Percentiles rank a stretch among this genome's conserved stretches.
Conservation (phyloP, 92 coral and sea anemone genomes). For the Heteractis magnifica region DNA sequence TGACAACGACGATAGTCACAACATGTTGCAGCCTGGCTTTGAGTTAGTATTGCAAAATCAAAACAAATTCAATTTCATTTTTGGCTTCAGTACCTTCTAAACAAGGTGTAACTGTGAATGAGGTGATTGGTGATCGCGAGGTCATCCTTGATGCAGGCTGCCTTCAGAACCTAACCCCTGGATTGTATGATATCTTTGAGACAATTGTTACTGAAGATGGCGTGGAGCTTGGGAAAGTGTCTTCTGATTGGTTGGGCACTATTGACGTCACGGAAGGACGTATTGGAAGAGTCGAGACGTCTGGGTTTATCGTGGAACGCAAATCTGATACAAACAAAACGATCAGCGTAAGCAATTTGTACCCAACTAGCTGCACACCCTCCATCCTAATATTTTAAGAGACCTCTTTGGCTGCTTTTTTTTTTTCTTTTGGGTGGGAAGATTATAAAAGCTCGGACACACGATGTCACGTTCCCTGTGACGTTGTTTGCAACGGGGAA, state of each 20-base stretch:
- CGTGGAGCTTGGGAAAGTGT: neutral
- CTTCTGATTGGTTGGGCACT: slow-evolving; percentile 10
- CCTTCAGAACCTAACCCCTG: slow-evolving; percentile 8
- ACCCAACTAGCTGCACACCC: neutral
- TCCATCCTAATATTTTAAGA: too few relatives aligned
- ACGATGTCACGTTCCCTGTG: too few relatives aligned
- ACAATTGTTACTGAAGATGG: neutral
- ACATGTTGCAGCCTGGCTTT: neutral
- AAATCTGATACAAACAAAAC: neutral
- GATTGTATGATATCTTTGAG: slow-evolving; percentile 9
- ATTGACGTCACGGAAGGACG: slow-evolving; percentile 10
- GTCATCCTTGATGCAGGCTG: slow-evolving; percentile 19
- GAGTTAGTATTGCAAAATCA: too few relatives aligned
- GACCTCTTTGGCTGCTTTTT: too few relatives aligned
- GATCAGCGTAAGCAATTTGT: neutral
- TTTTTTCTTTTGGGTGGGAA: too few relatives aligned
- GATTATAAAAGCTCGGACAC: too few relatives aligned
- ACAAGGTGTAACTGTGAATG: neutral
- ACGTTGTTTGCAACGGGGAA: too few relatives aligned
- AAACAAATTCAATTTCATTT: too few relatives aligned
- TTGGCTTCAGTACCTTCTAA: neutral
- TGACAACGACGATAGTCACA: too few relatives aligned
- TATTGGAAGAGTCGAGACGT: slow-evolving; percentile 3
- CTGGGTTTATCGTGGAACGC: slow-evolving; percentile 3
- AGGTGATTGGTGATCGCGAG: slow-evolving; percentile 1